Conservation (phyloP, 1,140 invertebrate species). For the Megathymus violae region DNA sequence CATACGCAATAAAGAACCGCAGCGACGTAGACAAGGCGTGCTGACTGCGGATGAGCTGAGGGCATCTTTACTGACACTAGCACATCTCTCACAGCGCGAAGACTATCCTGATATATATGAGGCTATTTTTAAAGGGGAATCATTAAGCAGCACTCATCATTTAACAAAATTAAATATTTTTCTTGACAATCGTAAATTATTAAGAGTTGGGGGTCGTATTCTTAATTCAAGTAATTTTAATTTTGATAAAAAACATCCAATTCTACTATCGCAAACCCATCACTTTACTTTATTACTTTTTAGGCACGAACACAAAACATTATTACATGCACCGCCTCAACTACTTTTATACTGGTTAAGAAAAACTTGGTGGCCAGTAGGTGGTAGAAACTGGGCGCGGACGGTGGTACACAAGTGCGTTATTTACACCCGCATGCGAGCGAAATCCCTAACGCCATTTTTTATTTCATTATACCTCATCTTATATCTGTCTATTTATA, state of each 20-base stretch:
- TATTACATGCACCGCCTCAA: constrained; percentile 34
- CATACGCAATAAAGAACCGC: constrained; percentile 17
- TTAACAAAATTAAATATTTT: constrained; percentile 46
- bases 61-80: constrained; percentile 7
- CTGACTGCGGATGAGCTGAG: constrained; percentile 33
- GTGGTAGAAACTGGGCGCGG: constrained; percentile 32
- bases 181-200: constrained; percentile 43
- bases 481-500: constrained; percentile 50
- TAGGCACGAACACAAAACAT: constrained; percentile 17
- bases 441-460: constrained; percentile 20
- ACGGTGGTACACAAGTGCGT: constrained; percentile 28
- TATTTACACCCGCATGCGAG: constrained; percentile 21
- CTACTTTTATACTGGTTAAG: constrained; percentile 15
- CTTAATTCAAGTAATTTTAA: constrained; percentile 38
- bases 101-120: constrained; percentile 22
- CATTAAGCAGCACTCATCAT: background rate
- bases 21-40: constrained; percentile 1
- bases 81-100: constrained; percentile 20
- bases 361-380: constrained; percentile 35
- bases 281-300: constrained; percentile 35
- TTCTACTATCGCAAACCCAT: constrained; percentile 40
- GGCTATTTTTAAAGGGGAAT: constrained; percentile 6
- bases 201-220: constrained; percentile 59
- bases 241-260: constrained; percentile 42
- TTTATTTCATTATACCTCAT: constrained; percentile 39